Percentiles rank a stretch among this genome's conserved stretches.
These are phyloP conservation scores for Mylabris phalerata DNA, from an alignment of 1,140 invertebrate genomes.

Conservation along the genomic window DNA sequence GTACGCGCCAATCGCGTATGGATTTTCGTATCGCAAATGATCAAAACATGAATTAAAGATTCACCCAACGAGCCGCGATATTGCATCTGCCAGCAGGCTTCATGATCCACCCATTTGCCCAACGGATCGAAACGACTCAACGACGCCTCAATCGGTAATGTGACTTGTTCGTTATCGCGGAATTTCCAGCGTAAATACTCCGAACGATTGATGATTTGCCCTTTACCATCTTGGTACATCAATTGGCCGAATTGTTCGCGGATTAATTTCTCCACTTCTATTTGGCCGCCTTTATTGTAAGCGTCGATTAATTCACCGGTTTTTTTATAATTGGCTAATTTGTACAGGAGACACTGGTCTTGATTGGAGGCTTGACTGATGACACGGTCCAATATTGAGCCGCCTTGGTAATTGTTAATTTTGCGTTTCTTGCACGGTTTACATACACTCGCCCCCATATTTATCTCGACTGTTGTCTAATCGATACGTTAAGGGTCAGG, in stretches of 20 bases:
- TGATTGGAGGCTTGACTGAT: conserved; percentile 78
- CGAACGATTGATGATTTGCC: conserved; percentile 77
- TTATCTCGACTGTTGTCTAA: not conserved
- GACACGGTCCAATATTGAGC: conserved; percentile 77
- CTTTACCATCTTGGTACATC: conserved; percentile 85
- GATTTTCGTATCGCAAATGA: conserved; percentile 87
- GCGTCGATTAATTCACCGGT: conserved; percentile 79
- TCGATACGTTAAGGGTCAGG: conserved; percentile 11
- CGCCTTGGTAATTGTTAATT: conserved; percentile 48
- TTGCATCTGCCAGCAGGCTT: conserved; percentile 96
- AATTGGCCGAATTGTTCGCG: conserved; percentile 80
- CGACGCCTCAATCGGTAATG: conserved; percentile 74
- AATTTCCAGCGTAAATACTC: conserved; percentile 93
- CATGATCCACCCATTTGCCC: conserved; percentile 80
- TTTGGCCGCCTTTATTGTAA: conserved; percentile 72
- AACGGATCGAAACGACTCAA: conserved; percentile 74
- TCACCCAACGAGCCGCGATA: conserved; percentile 92
- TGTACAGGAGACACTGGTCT: conserved; percentile 79
- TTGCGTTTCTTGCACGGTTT: conserved; percentile 39
- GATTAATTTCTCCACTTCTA: conserved; percentile 79
- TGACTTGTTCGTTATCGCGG: conserved; percentile 74
- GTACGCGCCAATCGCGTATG: conserved; percentile 81
- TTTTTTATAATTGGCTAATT: conserved; percentile 84
- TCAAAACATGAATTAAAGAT: conserved; percentile 87
- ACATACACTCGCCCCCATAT: conserved; percentile 43